A percentile compares a stretch with the other conserved stretches of the same genome.
phyloP scores from a whole-genome alignment of 2,888 invertebrate species.

The Drosophila barbarae region DNA sequence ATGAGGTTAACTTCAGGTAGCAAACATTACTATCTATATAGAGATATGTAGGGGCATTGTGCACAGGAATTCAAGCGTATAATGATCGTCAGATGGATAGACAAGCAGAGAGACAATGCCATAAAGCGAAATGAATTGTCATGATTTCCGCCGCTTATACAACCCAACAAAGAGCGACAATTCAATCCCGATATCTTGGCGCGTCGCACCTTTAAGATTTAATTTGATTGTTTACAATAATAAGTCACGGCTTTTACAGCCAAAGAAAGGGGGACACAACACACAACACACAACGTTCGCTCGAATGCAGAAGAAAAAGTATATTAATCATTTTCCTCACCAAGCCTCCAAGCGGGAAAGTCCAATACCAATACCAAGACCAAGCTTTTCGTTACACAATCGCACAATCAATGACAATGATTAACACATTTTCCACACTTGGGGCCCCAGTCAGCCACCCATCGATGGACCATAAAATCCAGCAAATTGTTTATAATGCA shows the following conservation, averaged over 20 bases:
- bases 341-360: constrained; percentile 31
- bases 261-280: constrained; percentile 30
- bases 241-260: constrained; percentile 29
- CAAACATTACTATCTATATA: constrained; percentile 8
- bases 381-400: constrained; percentile 27
- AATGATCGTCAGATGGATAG: constrained; percentile 53
- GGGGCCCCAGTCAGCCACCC: constrained; percentile 27
- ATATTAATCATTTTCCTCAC: constrained; percentile 37
- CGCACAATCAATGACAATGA: constrained; percentile 42
- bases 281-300: background rate
- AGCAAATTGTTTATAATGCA: constrained; percentile 40
- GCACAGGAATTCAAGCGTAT: constrained; percentile 45
- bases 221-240: constrained; percentile 42
- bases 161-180: constrained; percentile 45
- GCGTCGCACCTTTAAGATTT: constrained; percentile 41
- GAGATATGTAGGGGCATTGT: constrained; percentile 14
- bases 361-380: background rate
- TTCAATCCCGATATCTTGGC: constrained; percentile 44
- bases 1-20: constrained; percentile 38
- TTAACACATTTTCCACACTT: constrained; percentile 42
- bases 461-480: constrained; percentile 44
- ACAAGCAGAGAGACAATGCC: constrained; percentile 58
- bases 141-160: constrained; percentile 62
- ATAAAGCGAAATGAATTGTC: constrained; percentile 65
- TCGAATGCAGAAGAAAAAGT: constrained; percentile 34